Percentiles rank a stretch among this genome's conserved stretches.
Conservation (phyloP, 2,888 invertebrate species). For the Trichogramma dendrolimi region DNA sequence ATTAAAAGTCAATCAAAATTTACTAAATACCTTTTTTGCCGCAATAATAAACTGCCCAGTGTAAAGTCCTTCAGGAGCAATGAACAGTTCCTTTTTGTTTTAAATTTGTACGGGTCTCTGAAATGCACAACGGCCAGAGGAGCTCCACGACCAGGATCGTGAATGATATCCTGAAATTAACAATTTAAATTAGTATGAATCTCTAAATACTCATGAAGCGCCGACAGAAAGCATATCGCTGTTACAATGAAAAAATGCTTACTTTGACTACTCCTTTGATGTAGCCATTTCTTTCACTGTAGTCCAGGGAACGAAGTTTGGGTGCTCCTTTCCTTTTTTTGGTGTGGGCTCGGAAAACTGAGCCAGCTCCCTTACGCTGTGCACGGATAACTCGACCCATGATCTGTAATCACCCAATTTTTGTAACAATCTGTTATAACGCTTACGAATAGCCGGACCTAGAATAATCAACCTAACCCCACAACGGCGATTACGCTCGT, state of each 20-base stretch:
- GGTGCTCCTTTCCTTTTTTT: conserved; percentile 99
- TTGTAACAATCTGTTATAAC: background rate
- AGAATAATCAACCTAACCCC: no score
- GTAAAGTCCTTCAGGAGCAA: conserved; percentile 98
- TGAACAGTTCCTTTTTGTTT: conserved; percentile 95
- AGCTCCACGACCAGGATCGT: conserved; percentile 98
- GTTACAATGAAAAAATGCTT: conserved; percentile 23
- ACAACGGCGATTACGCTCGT: no score
- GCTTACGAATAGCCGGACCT: background rate
- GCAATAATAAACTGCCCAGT: conserved; percentile 99
- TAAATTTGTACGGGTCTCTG: conserved; percentile 97
- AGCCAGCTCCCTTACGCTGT: conserved; percentile 99
- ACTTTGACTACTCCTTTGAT: conserved; percentile 98
- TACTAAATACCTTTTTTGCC: conserved; percentile 82
- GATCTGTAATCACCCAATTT: background rate
- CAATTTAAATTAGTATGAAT: background rate
- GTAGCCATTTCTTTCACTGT: conserved; percentile 97
- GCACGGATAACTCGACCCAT: conserved; percentile 99
- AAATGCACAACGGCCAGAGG: conserved; percentile 96
- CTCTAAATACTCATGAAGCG: no score
- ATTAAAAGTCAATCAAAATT: conserved; percentile 2
- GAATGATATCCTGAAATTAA: conserved; percentile 79
- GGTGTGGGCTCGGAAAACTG: conserved; percentile 96
- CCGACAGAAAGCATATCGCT: no score
- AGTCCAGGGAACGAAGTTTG: conserved; percentile 92